Percentiles rank a stretch among this genome's conserved stretches.
Evolutionary conservation across 2,888 invertebrate species (phyloP).

Genomic region (Drosophila nigricruria): DNA sequence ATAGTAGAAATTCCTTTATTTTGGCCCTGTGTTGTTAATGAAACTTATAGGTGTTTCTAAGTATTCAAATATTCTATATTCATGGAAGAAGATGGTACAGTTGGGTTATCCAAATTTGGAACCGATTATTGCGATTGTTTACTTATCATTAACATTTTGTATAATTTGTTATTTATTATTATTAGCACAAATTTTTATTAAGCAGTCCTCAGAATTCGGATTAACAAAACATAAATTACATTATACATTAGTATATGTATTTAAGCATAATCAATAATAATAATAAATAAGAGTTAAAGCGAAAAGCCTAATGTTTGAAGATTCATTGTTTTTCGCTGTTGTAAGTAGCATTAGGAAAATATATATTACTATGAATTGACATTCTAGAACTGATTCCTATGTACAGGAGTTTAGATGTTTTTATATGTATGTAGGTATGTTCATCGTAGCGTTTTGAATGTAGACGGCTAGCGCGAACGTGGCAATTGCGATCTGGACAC

Average conservation of each 20-base stretch:
- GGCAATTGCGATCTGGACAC: conserved; percentile 73
- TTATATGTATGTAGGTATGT: neutral
- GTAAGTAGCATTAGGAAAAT: neutral
- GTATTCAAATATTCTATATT: too few relatives aligned
- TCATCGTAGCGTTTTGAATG: conserved; percentile 1
- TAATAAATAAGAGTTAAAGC: neutral
- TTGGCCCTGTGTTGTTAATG: too few relatives aligned
- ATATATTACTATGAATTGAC: neutral
- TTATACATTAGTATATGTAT: neutral
- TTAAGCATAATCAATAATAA: neutral
- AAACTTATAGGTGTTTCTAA: too few relatives aligned
- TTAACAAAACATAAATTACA: neutral
- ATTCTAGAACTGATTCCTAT: neutral
- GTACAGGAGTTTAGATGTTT: neutral
- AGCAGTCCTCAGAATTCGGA: neutral
- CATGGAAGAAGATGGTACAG: neutral
- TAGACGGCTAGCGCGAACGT: conserved; percentile 55
- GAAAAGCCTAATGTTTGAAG: neutral
- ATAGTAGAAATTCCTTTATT: too few relatives aligned
- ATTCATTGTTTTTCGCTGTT: neutral
- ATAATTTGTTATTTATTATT: neutral
- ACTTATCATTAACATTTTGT: too few relatives aligned
- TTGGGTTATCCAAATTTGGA: neutral
- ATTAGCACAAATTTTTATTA: neutral
- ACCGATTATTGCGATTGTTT: neutral